Evolutionary conservation across 2,888 invertebrate species (phyloP), one percentile per base, ranked within the genome.

Genomic region (Teleogryllus oceanicus): DNA sequence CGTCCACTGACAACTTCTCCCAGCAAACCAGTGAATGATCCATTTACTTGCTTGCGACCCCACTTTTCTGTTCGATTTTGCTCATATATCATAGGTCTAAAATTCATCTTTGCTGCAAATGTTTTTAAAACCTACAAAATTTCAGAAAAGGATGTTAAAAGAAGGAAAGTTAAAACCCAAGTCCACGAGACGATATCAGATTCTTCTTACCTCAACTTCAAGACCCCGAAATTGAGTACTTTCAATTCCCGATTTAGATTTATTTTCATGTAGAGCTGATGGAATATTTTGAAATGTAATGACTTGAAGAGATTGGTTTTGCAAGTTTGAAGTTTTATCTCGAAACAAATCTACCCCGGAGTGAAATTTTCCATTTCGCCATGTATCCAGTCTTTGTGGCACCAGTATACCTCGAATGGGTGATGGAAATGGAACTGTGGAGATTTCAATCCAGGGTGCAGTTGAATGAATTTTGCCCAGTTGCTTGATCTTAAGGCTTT

Each of bases 341-440:
- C 87, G 86, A 84, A 90, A 92, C 13, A 89, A 85, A 84, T 85
- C 80, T 1, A 77, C 83, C 0, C 87, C 87, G 83, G 90, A 90
- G 80, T 90, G 89, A 84, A 92, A 91, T 84, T 89, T 90, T 0
- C 90, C 90, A 77, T 89, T 87, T 51, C 89, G 88, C 94, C 94
- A 95, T 74, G 90, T 90, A 84, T 92, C 92, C 18, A 95, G 86
- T 81, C 92, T 88, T 83, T 90, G 88, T 0, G 92, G 90, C 2
- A 92, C 88, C 24, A 94, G 88, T 18, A 90, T 87, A 1, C 88
- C 86, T 78, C 87, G 87, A 11, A 89, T 87, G 0, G 91, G 90
- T 18, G 91, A 90, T 0, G 95, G 94, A 86, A 92, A 95, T 0
- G 93, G 92, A 2, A 94, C 91, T 0, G 94, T 94, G 2, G 91